Conservation (phyloP, 2,113 vertebrate species). For the Tachycineta bicolor region DNA sequence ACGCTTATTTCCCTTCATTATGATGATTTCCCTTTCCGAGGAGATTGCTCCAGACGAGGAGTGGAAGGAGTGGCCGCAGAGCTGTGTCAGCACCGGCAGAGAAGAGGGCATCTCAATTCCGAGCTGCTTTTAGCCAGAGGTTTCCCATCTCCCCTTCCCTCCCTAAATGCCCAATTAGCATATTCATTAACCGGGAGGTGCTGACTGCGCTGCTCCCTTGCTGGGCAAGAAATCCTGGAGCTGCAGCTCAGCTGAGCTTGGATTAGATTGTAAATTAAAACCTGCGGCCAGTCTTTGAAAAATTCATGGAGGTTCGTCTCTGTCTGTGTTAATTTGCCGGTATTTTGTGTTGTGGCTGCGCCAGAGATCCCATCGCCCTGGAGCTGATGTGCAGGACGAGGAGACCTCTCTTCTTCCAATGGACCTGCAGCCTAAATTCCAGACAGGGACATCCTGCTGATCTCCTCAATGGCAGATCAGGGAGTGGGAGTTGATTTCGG, state of each 20-base stretch:
- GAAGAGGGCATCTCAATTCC: neutral
- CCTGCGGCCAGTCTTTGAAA: neutral
- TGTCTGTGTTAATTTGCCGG: neutral
- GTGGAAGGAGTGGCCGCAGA: neutral
- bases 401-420: neutral
- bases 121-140: neutral
- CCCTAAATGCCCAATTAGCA: neutral
- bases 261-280: conserved; percentile 41
- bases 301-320: neutral
- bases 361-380: neutral
- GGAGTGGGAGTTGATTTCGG: neutral
- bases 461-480: neutral
- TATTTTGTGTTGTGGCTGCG: neutral
- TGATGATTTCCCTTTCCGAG: neutral
- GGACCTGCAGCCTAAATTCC: neutral
- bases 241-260: neutral
- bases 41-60: neutral
- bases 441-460: neutral
- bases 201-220: neutral
- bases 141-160: neutral
- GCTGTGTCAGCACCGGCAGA: neutral
- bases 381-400: neutral
- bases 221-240: conserved; percentile 21
- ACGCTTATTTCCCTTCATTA: neutral
- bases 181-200: neutral